Conservation (phyloP, 2,888 invertebrate species). For the Crioceris asparagi region DNA sequence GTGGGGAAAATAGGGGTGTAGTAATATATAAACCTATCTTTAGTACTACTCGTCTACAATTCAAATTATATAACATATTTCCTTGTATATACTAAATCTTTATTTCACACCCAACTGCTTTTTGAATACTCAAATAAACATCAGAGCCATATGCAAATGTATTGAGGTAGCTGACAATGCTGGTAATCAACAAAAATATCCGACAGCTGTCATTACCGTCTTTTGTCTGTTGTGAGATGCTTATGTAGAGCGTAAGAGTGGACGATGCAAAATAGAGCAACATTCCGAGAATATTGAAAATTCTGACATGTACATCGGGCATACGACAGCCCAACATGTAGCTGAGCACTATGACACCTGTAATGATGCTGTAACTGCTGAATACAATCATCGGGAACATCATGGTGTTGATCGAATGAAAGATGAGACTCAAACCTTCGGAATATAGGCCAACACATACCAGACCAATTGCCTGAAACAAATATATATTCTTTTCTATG, state of each 20-base stretch:
- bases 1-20: too few relatives aligned
- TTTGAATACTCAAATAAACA: conserved; percentile 22
- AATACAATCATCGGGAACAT: conserved; percentile 30
- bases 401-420: conserved; percentile 18
- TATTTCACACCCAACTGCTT: conserved; percentile 11
- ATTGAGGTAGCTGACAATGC: conserved; percentile 21
- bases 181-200: conserved; percentile 20
- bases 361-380: conserved; percentile 28
- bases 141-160: conserved; percentile 22
- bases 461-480: conserved; percentile 23
- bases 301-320: conserved; percentile 27
- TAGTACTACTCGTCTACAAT: too few relatives aligned
- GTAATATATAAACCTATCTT: too few relatives aligned
- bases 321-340: conserved; percentile 27
- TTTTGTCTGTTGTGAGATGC: conserved; percentile 1
- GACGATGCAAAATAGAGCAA: conserved; percentile 27
- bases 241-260: conserved; percentile 17
- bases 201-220: conserved; percentile 9
- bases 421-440: conserved; percentile 20
- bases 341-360: conserved; percentile 27
- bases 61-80: too few relatives aligned
- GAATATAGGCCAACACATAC: conserved; percentile 27
- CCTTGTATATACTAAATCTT: too few relatives aligned
- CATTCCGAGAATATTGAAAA: conserved; percentile 27
- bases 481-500: not conserved